phyloP scores from a whole-genome alignment of 1,140 invertebrate genomes.

The Bombus soroeensis region DNA sequence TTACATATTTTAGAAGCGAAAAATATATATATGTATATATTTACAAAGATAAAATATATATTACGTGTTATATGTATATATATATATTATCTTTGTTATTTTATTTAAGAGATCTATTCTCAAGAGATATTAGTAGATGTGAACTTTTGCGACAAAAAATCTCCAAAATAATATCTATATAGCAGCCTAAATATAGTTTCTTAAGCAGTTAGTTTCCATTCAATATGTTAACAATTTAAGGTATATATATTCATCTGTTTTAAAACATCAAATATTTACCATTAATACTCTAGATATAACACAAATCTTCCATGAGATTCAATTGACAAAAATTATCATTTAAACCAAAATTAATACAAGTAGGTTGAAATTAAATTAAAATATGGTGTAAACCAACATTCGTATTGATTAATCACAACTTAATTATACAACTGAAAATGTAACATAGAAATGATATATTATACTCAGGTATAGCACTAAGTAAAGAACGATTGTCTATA shows the following conservation, averaged over 20 bases:
- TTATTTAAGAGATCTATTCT: slow-evolving; percentile 51
- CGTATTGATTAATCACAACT: slow-evolving; percentile 24
- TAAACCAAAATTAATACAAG: background rate
- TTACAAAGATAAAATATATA: slow-evolving; percentile 2
- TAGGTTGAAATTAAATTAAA: background rate
- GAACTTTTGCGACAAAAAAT: slow-evolving; percentile 1
- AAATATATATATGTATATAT: slow-evolving; percentile 16
- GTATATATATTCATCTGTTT: background rate
- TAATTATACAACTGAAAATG: slow-evolving; percentile 26
- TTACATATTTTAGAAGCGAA: slow-evolving; percentile 37
- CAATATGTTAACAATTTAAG: background rate
- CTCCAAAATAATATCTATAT: slow-evolving; percentile 15
- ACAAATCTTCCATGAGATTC: background rate
- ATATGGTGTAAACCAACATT: slow-evolving; percentile 6
- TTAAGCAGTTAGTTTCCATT: background rate
- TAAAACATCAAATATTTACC: background rate
- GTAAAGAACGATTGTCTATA: slow-evolving; percentile 7
- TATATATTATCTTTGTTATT: slow-evolving; percentile 30
- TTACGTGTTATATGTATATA: background rate
- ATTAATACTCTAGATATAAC: background rate
- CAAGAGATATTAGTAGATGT: background rate
- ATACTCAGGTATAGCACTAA: slow-evolving; percentile 13
- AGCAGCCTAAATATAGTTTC: background rate
- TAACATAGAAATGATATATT: slow-evolving; percentile 7
- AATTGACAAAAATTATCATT: slow-evolving; percentile 7